phyloP scores from a whole-genome alignment of 2,797 vertebrate species.

The Mus spretus region DNA sequence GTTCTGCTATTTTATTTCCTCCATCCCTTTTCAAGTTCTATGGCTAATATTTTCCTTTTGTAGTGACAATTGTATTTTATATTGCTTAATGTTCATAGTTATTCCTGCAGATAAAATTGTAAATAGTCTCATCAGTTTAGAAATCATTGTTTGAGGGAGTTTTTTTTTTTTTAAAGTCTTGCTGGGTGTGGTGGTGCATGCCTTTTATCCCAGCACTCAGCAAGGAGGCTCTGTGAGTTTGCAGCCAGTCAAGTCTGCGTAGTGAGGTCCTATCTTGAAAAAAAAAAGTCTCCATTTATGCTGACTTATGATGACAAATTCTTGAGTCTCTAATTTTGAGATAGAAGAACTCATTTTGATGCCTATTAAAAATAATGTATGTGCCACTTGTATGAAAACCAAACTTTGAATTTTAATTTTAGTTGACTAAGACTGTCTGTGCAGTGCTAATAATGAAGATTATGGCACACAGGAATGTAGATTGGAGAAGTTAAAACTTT shows the following conservation, averaged over 20 bases:
- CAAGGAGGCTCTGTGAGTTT: background rate
- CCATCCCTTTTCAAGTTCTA: constrained; percentile 69
- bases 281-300: constrained; percentile 32
- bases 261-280: background rate
- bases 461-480: constrained; percentile 5
- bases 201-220: background rate
- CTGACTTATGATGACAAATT: constrained; percentile 65
- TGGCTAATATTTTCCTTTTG: constrained; percentile 59
- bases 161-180: constrained; percentile 44
- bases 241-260: background rate
- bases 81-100: constrained; percentile 64
- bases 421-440: constrained; percentile 57
- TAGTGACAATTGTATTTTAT: constrained; percentile 49
- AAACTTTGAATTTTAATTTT: constrained; percentile 61
- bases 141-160: constrained; percentile 45
- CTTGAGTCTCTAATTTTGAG: background rate
- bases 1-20: constrained; percentile 65
- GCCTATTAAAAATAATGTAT: constrained; percentile 58
- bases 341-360: constrained; percentile 33
- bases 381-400: constrained; percentile 50
- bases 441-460: constrained; percentile 33
- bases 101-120: constrained; percentile 45
- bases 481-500: constrained; percentile 64
- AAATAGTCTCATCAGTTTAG: constrained; percentile 51
- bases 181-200: background rate